phyloP scores from a whole-genome alignment of 2,797 vertebrate species.

The Paguma larvata region DNA sequence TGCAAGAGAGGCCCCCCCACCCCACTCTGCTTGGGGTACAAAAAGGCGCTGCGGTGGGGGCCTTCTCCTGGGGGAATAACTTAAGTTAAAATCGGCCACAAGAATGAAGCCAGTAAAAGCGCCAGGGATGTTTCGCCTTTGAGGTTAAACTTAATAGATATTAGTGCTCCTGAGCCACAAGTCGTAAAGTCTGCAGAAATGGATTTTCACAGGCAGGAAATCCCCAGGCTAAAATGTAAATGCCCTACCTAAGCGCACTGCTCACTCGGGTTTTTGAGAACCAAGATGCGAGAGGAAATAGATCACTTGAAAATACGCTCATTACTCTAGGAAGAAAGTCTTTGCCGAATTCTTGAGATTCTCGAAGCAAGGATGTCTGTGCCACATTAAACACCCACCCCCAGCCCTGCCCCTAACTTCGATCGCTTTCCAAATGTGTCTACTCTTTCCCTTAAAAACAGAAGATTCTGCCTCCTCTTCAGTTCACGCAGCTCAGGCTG shows the following conservation, averaged over 20 bases:
- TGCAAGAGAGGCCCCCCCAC: background rate
- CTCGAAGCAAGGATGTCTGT: constrained; percentile 14
- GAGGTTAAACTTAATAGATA: constrained; percentile 53
- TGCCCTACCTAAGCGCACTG: background rate
- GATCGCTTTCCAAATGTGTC: background rate
- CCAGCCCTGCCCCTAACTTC: background rate
- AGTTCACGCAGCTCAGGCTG: background rate
- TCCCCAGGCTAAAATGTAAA: constrained; percentile 70
- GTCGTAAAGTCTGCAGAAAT: constrained; percentile 69
- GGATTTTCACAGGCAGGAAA: constrained; percentile 56
- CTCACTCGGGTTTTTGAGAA: background rate
- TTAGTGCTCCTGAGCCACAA: constrained; percentile 63
- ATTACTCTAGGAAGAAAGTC: background rate
- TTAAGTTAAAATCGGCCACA: constrained; percentile 63
- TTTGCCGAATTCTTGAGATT: constrained; percentile 60
- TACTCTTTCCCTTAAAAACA: background rate
- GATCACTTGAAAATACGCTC: background rate
- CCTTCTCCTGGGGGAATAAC: background rate
- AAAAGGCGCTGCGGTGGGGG: background rate
- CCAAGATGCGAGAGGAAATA: background rate
- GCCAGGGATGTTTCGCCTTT: constrained; percentile 47
- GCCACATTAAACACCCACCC: background rate
- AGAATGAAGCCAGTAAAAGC: constrained; percentile 68
- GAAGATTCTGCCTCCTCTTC: background rate
- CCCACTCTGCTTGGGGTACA: background rate